phyloP scores from a whole-genome alignment of 2,888 invertebrate species.

The Chloromyia formosa region DNA sequence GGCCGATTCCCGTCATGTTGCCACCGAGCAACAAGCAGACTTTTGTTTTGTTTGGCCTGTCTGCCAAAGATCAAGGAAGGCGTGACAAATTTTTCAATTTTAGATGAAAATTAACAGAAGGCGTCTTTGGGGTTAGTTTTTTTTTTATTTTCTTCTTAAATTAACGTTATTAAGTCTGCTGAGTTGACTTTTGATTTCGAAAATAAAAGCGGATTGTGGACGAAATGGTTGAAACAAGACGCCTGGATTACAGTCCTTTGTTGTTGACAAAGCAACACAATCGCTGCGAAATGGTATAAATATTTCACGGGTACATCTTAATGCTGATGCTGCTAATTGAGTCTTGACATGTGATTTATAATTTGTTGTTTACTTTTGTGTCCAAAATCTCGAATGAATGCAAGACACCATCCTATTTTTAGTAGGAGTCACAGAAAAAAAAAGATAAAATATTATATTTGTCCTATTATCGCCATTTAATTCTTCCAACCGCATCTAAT shows the following conservation, averaged over 20 bases:
- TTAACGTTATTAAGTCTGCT: constrained; percentile 14
- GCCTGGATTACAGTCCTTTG: constrained; percentile 34
- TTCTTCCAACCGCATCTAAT: too few species aligned
- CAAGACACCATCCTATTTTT: too few species aligned
- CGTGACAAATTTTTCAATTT: constrained; percentile 42
- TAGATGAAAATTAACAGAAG: constrained; percentile 36
- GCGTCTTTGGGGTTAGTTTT: background rate
- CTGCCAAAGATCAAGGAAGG: constrained; percentile 41
- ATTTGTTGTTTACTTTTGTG: background rate
- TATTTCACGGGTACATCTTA: background rate
- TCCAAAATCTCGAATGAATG: background rate
- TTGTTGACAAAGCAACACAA: constrained; percentile 18
- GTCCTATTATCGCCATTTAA: too few species aligned
- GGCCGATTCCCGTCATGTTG: background rate
- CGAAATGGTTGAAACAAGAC: constrained; percentile 1
- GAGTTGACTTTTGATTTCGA: constrained; percentile 6
- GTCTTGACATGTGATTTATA: constrained; percentile 32
- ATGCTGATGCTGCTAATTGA: constrained; percentile 27
- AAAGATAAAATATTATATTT: too few species aligned
- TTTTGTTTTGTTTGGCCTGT: constrained; percentile 31
- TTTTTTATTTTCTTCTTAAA: background rate
- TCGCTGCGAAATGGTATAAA: background rate
- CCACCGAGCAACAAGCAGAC: background rate
- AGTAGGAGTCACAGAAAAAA: too few species aligned
- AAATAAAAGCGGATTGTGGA: constrained; percentile 19